These are phyloP conservation scores for Leptopilina drosophilae DNA, from an alignment of 2,888 invertebrate genomes.

Conservation along the genomic window DNA sequence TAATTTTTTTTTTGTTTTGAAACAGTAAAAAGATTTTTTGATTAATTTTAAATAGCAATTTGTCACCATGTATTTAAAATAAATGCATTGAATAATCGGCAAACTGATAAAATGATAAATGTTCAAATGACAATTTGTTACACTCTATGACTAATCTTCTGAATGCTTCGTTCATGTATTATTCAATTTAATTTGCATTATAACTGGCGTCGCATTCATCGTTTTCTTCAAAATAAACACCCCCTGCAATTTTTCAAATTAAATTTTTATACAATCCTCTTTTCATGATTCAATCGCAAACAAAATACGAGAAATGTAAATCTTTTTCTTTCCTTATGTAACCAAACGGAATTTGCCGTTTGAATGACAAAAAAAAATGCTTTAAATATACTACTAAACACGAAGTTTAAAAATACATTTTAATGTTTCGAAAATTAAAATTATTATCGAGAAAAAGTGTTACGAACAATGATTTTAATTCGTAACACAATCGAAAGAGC, in stretches of 20 bases:
- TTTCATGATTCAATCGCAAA: too few species aligned
- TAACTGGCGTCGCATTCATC: slow-evolving; percentile 17
- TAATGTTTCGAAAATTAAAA: too few species aligned
- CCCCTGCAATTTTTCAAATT: slow-evolving; percentile 30
- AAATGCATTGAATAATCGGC: background rate
- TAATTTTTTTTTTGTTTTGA: too few species aligned
- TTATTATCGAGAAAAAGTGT: too few species aligned
- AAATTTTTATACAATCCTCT: background rate
- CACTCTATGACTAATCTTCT: background rate
- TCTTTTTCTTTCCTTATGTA: too few species aligned
- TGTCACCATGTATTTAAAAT: background rate
- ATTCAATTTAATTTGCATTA: slow-evolving; percentile 32
- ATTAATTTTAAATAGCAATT: background rate
- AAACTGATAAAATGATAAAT: slow-evolving; percentile 11
- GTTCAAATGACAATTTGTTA: background rate
- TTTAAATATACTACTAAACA: too few species aligned
- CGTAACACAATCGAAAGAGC: too few species aligned
- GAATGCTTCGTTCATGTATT: slow-evolving; percentile 24
- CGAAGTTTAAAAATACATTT: too few species aligned
- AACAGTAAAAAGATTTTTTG: background rate
- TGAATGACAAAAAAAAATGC: too few species aligned
- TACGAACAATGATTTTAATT: too few species aligned
- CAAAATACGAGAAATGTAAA: too few species aligned
- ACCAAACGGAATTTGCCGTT: too few species aligned
- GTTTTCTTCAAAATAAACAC: slow-evolving; percentile 12